Percentiles rank a stretch among this genome's conserved stretches.
phyloP scores from a whole-genome alignment of 2,888 invertebrate genomes.

The Epistrophe grossulariae region DNA sequence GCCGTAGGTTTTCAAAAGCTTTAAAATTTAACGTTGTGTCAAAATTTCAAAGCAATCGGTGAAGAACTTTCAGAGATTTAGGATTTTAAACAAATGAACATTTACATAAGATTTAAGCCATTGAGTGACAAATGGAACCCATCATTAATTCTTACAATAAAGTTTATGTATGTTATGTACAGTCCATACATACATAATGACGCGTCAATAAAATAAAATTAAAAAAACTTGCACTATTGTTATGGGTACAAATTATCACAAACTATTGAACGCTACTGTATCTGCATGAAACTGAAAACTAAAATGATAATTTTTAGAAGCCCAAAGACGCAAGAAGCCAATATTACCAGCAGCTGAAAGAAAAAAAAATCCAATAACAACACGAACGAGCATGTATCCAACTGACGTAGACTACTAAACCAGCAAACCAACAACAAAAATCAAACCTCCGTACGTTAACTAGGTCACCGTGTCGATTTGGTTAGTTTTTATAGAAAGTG shows the following conservation, averaged over 20 bases:
- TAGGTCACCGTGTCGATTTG: constrained; percentile 75
- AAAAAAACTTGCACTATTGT: background rate
- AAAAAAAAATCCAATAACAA: constrained; percentile 10
- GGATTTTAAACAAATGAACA: too few species aligned
- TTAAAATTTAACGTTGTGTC: too few species aligned
- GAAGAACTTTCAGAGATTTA: too few species aligned
- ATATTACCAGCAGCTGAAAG: background rate
- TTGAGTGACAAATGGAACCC: too few species aligned
- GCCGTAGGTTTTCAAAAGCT: too few species aligned
- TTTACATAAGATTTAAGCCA: too few species aligned
- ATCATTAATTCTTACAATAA: too few species aligned
- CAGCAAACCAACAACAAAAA: constrained; percentile 42
- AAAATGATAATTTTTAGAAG: background rate
- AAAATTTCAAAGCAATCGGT: too few species aligned
- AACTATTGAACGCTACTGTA: background rate
- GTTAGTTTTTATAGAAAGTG: constrained; percentile 75
- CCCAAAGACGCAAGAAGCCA: constrained; percentile 1
- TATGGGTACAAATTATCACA: background rate
- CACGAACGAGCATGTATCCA: constrained; percentile 3
- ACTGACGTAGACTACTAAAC: constrained; percentile 11
- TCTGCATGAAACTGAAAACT: background rate
- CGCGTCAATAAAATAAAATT: background rate
- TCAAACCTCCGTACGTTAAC: constrained; percentile 73
- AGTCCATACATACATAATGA: background rate
- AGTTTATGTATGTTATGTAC: too few species aligned